Evolutionary conservation across 2,888 invertebrate species (phyloP).

Genomic region (Molanna angustata): DNA sequence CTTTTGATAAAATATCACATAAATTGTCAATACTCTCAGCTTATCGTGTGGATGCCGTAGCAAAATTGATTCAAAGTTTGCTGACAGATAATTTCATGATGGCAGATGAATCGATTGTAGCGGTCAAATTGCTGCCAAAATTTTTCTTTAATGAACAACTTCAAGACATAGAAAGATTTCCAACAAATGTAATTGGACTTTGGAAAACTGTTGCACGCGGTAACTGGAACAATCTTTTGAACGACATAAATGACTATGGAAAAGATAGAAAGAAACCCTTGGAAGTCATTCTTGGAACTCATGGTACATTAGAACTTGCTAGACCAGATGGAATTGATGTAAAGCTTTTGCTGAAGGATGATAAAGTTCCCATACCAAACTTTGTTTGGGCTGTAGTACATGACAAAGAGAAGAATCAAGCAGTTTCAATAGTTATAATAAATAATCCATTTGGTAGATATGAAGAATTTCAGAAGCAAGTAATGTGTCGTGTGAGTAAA

Average conservation of each 20-base stretch:
- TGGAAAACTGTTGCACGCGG: conserved; percentile 26
- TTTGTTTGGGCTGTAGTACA: conserved; percentile 26
- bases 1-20: conserved; percentile 17
- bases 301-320: conserved; percentile 16
- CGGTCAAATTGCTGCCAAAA: conserved; percentile 22
- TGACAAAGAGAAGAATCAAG: conserved; percentile 19
- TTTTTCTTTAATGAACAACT: conserved; percentile 27
- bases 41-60: conserved; percentile 13
- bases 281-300: conserved; percentile 27
- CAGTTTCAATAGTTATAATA: conserved; percentile 24
- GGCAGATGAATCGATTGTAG: conserved; percentile 10
- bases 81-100: conserved; percentile 22
- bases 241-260: conserved; percentile 23
- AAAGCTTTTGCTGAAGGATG: conserved; percentile 15
- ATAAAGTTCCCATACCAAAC: conserved; percentile 24
- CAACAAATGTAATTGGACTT: conserved; percentile 25
- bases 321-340: conserved; percentile 13
- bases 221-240: conserved; percentile 26
- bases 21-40: conserved; percentile 23
- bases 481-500: conserved; percentile 25
- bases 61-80: conserved; percentile 10
- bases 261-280: conserved; percentile 16
- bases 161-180: conserved; percentile 26
- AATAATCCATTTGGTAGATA: conserved; percentile 28
- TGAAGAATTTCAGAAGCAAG: conserved; percentile 18